Conservation (phyloP, 2,113 vertebrate genomes). For the Lamprotornis superbus region DNA sequence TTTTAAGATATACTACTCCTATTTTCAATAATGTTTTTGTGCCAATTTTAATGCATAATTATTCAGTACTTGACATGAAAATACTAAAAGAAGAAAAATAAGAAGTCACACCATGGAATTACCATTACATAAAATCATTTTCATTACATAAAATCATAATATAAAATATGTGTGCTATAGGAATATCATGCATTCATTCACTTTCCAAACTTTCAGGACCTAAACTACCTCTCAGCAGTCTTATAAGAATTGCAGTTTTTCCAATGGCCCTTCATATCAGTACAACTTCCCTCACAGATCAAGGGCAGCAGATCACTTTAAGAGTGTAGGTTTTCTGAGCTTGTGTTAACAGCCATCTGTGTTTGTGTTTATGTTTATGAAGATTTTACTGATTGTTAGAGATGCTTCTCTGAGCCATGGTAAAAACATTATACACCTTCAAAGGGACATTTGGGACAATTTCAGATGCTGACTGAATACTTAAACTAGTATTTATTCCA, state of each 20-base stretch:
- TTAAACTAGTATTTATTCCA: background rate
- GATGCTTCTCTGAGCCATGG: background rate
- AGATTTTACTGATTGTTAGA: background rate
- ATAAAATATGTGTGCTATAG: background rate
- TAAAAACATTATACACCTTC: background rate
- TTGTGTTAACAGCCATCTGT: background rate
- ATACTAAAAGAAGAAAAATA: background rate
- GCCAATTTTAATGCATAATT: background rate
- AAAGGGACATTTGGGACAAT: background rate
- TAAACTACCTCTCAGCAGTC: background rate
- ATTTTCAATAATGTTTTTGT: background rate
- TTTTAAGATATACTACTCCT: background rate
- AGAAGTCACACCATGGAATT: background rate
- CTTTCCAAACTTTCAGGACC: background rate
- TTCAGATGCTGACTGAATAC: background rate
- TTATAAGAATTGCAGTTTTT: background rate
- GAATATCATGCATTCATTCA: background rate
- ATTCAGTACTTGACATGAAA: background rate
- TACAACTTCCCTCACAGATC: background rate
- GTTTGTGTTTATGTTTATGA: background rate
- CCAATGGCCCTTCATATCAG: background rate
- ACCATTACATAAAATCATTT: background rate
- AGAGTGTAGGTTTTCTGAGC: background rate
- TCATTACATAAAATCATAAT: background rate
- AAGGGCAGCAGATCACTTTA: background rate